Conservation (phyloP, 2,888 invertebrate species). For the Acanthosepion lycidas region DNA sequence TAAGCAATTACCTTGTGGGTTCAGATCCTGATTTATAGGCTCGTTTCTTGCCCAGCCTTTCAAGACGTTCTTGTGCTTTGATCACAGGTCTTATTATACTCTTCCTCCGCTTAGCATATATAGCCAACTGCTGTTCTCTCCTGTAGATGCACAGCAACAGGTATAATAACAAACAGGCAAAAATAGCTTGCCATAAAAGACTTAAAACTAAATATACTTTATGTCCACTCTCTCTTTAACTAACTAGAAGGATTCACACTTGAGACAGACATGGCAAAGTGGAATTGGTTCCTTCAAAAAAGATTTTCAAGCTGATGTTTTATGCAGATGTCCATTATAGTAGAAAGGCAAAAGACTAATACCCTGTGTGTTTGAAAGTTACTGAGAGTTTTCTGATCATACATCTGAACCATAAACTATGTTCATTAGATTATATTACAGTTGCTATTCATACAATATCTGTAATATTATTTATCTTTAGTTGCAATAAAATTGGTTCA, state of each 20-base stretch:
- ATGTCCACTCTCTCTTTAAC: neutral
- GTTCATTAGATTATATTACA: no score
- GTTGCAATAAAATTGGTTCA: no score
- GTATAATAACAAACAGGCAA: neutral
- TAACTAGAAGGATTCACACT: neutral
- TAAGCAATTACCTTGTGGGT: constrained; percentile 67
- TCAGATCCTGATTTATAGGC: constrained; percentile 71
- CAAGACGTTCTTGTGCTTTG: constrained; percentile 78
- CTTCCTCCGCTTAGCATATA: constrained; percentile 75
- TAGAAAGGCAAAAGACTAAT: no score
- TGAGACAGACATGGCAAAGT: neutral
- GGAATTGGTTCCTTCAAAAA: neutral
- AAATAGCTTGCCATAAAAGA: neutral
- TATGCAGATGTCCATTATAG: no score
- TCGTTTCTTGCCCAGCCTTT: constrained; percentile 71
- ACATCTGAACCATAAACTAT: no score
- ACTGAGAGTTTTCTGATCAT: no score
- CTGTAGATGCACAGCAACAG: constrained; percentile 70
- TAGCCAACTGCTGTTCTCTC: constrained; percentile 77
- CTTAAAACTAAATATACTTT: neutral
- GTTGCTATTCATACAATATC: no score
- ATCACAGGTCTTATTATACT: constrained; percentile 78
- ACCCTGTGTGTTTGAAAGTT: no score
- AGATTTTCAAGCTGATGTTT: no score
- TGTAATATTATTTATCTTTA: no score